Conservation (phyloP, 2,888 invertebrate genomes). For the Brachylomia viminalis region DNA sequence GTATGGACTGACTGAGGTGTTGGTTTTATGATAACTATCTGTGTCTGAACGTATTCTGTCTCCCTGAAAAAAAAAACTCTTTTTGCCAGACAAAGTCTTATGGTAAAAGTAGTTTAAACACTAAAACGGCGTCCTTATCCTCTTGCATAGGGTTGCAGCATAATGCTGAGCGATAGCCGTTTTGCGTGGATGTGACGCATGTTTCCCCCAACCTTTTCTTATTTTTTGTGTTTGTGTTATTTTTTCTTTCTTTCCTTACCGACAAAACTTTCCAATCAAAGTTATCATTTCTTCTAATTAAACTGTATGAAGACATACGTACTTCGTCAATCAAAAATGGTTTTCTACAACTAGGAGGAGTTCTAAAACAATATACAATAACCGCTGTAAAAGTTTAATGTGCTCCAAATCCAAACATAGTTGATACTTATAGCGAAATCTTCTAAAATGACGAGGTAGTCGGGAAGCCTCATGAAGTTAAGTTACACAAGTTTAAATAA, state of each 20-base stretch:
- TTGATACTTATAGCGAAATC: slow-evolving; percentile 1
- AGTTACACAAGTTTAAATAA: neutral
- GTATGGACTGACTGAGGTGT: neutral
- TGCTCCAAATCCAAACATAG: neutral
- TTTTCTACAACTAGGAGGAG: neutral
- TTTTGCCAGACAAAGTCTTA: neutral
- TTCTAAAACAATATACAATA: neutral
- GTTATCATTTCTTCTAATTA: neutral
- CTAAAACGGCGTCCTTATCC: neutral
- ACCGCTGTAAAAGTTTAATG: neutral
- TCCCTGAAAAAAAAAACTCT: neutral
- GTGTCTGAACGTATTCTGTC: neutral
- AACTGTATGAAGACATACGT: no score
- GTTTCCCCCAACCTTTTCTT: no score
- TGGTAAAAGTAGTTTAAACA: neutral
- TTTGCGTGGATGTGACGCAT: no score
- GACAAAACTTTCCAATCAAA: neutral
- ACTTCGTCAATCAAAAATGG: neutral
- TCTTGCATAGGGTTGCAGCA: no score
- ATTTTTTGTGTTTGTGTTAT: no score
- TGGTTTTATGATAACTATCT: neutral
- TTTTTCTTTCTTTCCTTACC: no score
- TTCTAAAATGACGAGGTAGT: slow-evolving; percentile 3
- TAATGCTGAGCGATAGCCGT: no score
- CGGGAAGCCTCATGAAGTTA: slow-evolving; percentile 6